Evolutionary conservation across 1,140 invertebrate species (phyloP).

Genomic region (Grapholita molesta): DNA sequence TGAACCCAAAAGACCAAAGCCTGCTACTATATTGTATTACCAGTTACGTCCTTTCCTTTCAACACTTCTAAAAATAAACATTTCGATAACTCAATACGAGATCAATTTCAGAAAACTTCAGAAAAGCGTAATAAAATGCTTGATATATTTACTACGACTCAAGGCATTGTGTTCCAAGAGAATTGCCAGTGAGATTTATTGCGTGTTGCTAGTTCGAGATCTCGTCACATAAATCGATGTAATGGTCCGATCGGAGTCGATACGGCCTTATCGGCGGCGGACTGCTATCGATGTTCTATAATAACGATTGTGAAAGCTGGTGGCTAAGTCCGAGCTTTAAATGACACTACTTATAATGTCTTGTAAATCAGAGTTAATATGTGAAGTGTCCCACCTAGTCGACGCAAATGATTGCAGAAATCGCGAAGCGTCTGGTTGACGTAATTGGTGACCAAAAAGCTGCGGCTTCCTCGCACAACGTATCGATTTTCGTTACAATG

Average conservation of each 20-base stretch:
- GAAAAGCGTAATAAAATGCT: conserved; percentile 25
- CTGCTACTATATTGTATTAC: not conserved
- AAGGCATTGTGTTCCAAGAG: conserved; percentile 18
- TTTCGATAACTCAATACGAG: not conserved
- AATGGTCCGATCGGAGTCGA: conserved; percentile 39
- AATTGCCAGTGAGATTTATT: conserved; percentile 45
- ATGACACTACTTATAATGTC: too few relatives aligned
- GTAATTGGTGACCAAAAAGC: too few relatives aligned
- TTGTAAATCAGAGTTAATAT: too few relatives aligned
- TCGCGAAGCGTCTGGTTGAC: too few relatives aligned
- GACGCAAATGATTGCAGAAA: too few relatives aligned
- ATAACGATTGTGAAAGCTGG: conserved; percentile 49
- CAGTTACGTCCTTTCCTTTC: not conserved
- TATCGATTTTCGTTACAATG: too few relatives aligned
- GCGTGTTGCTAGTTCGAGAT: conserved; percentile 39
- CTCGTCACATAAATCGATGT: conserved; percentile 49
- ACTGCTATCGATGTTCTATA: conserved; percentile 31
- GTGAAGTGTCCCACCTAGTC: too few relatives aligned
- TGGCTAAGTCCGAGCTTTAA: conserved; percentile 21
- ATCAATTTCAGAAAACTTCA: conserved; percentile 25
- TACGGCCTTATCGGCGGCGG: conserved; percentile 37
- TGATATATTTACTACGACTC: conserved; percentile 18
- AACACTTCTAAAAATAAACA: not conserved
- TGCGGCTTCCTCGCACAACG: too few relatives aligned
- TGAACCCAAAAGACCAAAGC: too few relatives aligned